Evolutionary conservation across 2,113 vertebrate genomes (phyloP).

Genomic region (Cnemophilus loriae): DNA sequence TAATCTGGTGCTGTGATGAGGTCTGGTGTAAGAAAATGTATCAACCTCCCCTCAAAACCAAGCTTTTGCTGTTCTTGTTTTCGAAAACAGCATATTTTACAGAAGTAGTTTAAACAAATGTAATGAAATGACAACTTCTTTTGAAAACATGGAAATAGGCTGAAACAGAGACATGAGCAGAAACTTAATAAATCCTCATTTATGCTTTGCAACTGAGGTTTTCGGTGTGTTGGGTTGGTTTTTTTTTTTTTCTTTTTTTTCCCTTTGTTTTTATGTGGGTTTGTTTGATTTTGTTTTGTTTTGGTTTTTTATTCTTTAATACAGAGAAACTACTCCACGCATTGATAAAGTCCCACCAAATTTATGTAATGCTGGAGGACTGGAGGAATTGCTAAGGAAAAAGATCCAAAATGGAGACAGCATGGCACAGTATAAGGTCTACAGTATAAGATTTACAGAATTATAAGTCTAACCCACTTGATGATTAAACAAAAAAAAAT

Average conservation of each 20-base stretch:
- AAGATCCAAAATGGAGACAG: neutral
- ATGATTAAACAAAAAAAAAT: neutral
- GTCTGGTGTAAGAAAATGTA: neutral
- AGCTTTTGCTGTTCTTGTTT: neutral
- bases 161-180: neutral
- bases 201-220: neutral
- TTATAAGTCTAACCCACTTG: fast-evolving
- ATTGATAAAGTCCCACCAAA: neutral
- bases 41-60: neutral
- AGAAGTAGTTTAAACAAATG: neutral
- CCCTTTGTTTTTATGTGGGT: too few species aligned
- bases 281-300: neutral
- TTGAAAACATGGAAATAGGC: neutral
- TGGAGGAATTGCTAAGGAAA: neutral
- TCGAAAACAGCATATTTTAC: neutral
- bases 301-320: neutral
- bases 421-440: fast-evolving
- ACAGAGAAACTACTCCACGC: fast-evolving
- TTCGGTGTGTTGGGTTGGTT: fast-evolving
- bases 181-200: neutral
- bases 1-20: neutral
- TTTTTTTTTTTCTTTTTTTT: neutral
- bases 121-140: neutral
- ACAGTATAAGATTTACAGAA: neutral
- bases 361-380: neutral